These are phyloP conservation scores for Orthonyx spaldingii DNA, from an alignment of 2,113 vertebrate species.

Conservation along the genomic window DNA sequence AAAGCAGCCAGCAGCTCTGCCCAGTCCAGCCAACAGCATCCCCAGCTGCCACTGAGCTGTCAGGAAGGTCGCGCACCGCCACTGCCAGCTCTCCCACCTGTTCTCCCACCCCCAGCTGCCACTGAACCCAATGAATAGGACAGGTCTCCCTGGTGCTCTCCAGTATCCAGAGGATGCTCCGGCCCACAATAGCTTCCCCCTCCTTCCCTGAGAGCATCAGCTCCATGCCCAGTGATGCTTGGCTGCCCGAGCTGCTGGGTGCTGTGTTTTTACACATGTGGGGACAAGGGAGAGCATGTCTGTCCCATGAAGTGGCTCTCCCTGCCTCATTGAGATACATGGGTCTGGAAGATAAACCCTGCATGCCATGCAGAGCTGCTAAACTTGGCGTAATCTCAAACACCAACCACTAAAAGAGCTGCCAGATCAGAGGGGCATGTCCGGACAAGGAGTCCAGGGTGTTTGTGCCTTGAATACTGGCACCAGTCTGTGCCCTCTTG, in stretches of 20 bases:
- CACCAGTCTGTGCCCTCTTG: neutral
- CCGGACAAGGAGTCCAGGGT: no score
- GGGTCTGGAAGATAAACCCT: neutral
- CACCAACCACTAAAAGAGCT: neutral
- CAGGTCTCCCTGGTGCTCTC: neutral
- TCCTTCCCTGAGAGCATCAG: neutral
- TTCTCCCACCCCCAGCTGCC: neutral
- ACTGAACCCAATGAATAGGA: accelerated
- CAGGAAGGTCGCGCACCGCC: accelerated
- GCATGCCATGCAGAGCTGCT: neutral
- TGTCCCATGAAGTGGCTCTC: neutral
- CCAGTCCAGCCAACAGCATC: neutral
- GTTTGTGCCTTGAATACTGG: neutral
- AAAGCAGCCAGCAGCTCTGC: neutral
- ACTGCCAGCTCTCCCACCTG: neutral
- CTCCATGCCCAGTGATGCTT: neutral
- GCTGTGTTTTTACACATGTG: accelerated
- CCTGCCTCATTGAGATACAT: accelerated
- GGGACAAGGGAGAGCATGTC: neutral
- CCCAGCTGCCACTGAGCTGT: neutral
- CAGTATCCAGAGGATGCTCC: accelerated
- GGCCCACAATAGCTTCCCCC: neutral
- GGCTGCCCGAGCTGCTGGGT: neutral
- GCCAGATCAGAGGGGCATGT: accelerated
- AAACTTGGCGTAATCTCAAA: neutral